Conservation (phyloP, 2,888 invertebrate genomes). For the Harpagoxenus sublaevis region DNA sequence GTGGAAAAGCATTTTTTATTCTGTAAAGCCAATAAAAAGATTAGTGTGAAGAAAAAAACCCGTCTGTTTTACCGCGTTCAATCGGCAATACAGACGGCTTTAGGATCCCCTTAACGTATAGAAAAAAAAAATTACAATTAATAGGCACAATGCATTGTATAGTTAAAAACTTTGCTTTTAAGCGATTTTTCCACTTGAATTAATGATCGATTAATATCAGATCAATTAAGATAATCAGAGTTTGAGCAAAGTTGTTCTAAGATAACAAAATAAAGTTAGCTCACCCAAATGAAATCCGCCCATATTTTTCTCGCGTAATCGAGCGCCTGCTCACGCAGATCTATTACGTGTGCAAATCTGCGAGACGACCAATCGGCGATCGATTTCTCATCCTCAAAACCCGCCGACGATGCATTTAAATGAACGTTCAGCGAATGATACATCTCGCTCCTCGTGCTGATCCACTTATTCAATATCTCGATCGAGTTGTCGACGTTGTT, state of each 20-base stretch:
- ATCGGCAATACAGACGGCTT: too few species aligned
- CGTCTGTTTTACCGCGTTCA: too few species aligned
- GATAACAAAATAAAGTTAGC: slow-evolving; percentile 72
- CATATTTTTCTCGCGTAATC: slow-evolving; percentile 91
- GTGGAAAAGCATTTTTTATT: too few species aligned
- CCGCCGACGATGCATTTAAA: slow-evolving; percentile 86
- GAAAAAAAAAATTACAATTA: too few species aligned
- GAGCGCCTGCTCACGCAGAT: slow-evolving; percentile 92
- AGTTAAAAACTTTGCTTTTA: too few species aligned
- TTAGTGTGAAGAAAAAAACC: too few species aligned
- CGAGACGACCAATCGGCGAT: slow-evolving; percentile 92
- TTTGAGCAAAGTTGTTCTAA: background rate
- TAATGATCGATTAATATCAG: too few species aligned
- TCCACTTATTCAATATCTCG: slow-evolving; percentile 92
- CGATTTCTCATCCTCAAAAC: slow-evolving; percentile 88
- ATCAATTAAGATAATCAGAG: too few species aligned
- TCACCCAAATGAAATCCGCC: slow-evolving; percentile 96
- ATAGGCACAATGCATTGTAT: too few species aligned
- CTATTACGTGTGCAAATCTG: slow-evolving; percentile 93
- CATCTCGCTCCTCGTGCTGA: slow-evolving; percentile 87
- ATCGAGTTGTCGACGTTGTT: slow-evolving; percentile 94
- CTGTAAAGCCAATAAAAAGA: too few species aligned
- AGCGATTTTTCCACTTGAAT: too few species aligned
- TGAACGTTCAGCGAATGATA: slow-evolving; percentile 91
- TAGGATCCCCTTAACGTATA: too few species aligned